Evolutionary conservation across 2,797 vertebrate genomes (phyloP), one percentile per base, ranked within the genome.

Genomic region (Macroramphosus scolopax): DNA sequence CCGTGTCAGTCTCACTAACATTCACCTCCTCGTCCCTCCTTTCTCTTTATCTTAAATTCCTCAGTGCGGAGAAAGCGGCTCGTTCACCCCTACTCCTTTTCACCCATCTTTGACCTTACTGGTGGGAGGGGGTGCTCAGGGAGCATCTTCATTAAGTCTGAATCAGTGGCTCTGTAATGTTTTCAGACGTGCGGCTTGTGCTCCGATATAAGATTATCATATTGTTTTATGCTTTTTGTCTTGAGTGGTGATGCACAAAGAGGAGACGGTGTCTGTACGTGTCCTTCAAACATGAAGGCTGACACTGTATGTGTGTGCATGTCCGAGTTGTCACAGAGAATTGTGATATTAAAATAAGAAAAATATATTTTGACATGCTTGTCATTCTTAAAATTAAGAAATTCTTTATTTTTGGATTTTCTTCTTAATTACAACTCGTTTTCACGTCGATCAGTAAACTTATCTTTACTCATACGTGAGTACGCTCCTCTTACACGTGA

Each of bases 131-230:
- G 79, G 58, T 15, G 17, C 56, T 79, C 71, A 63, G 78, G 81
- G 74, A 81, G 86, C 63, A 55, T 90, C 87, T 91, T 92, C 88
- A 90, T 91, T 92, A 92, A 88, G 80, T 87, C 77, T 82, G 84
- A 90, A 89, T 90, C 85, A 81, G 70, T 81, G 87, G 84, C 87
- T n/a, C n/a, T n/a, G n/a, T n/a, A n/a, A n/a, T n/a, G n/a, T n/a
- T 84, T 87, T 92, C 80, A 90, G 78, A 90, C 87, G 78, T 84
- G 78, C 81, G 66, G 80, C 80, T 84, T 75, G 84, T 88, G 70
- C 83, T 85, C 72, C 82, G n/a, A n/a, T n/a, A n/a, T n/a, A n/a
- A 89, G 81, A 88, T 85, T 88, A 75, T 87, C 53, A 85, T 87
- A 36, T 3, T 22, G 6, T 89, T 88, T 72, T 80, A 81, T 60